Base-by-base conservation (phyloP, 2,888 invertebrate species). In the Pycnomerus fuliginosus region DNA sequence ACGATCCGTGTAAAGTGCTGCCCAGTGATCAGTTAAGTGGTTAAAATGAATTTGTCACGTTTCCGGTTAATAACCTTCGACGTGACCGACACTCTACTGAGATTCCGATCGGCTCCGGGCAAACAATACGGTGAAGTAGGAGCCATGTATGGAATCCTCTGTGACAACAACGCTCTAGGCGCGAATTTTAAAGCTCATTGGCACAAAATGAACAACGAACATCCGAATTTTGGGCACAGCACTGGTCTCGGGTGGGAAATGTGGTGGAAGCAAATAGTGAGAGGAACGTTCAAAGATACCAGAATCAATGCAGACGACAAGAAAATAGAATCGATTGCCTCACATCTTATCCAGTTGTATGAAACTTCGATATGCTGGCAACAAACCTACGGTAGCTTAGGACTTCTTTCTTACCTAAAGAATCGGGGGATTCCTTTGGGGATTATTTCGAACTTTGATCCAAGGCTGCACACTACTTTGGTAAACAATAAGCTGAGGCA, bases 401-500 rank as follows among this genome's bases (percentile, higher is more conserved):
- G 80, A 40, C 70, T 90, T n/a, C 72, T 92, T 1, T 71, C 80
- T 14, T 76, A 77, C 46, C 68, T 91, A 3, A 73, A 70, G 47
- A 65, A 67, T 7, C 72, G 69, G 37, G 69, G 71, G 14, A 60
- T 80, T 8, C 58, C 67, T 7, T 55, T 92, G 27, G 94, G 92
- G 2, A 80, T 92, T 0, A 83, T 95, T 53, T 91, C 94, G 3
- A 95, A 95, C 72, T 91, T 87, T 73, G 95, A 95, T 74, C 86
- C 90, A 16, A 77, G 93, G 16, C 73, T 95, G 1, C 76, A 81
- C 45, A 73, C 76, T 3, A 79, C 93, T 49, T 74, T 95, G 36
- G 57, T 72, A 8, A 83, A 82, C 56, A 75, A 85, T 22, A 79
- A 78, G 39, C 69, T 94, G n/a, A 66, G 77, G 33, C 73, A 82